Conservation (phyloP, 2,888 invertebrate genomes). For the Drosophila limbata region DNA sequence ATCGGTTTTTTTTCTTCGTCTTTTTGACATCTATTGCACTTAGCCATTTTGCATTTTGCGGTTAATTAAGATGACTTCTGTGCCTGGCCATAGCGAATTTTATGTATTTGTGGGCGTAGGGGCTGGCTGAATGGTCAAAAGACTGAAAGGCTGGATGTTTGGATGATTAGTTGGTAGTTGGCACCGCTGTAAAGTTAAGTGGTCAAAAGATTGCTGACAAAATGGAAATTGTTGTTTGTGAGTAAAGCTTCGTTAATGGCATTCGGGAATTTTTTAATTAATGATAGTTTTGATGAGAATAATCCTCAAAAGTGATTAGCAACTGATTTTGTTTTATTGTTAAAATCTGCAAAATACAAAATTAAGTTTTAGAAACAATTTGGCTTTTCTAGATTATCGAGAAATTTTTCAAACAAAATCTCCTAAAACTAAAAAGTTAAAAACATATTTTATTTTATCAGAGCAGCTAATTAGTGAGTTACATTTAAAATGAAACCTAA, state of each 20-base stretch:
- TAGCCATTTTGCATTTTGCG: constrained; percentile 63
- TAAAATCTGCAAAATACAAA: too few relatives aligned
- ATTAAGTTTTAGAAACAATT: too few relatives aligned
- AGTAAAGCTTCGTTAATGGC: constrained; percentile 48
- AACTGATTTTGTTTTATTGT: too few relatives aligned
- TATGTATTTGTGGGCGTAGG: constrained; percentile 19
- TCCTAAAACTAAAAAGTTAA: too few relatives aligned
- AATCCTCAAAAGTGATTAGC: background rate
- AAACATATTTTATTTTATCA: background rate
- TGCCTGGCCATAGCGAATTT: constrained; percentile 51
- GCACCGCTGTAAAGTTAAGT: constrained; percentile 42
- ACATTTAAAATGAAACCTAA: background rate
- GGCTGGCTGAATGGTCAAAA: background rate
- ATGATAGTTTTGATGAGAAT: background rate
- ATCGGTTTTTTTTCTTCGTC: constrained; percentile 12
- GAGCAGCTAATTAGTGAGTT: background rate
- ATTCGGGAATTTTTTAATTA: background rate
- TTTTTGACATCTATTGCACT: constrained; percentile 69
- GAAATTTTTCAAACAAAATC: too few relatives aligned
- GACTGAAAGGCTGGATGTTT: constrained; percentile 13
- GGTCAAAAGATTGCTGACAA: constrained; percentile 28
- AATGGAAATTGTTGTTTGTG: constrained; percentile 54
- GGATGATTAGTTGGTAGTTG: constrained; percentile 18
- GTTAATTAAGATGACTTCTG: constrained; percentile 78
- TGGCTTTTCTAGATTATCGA: too few relatives aligned